Base-by-base conservation (phyloP, 2,888 invertebrate genomes). In the Chloroclystis v-ata region DNA sequence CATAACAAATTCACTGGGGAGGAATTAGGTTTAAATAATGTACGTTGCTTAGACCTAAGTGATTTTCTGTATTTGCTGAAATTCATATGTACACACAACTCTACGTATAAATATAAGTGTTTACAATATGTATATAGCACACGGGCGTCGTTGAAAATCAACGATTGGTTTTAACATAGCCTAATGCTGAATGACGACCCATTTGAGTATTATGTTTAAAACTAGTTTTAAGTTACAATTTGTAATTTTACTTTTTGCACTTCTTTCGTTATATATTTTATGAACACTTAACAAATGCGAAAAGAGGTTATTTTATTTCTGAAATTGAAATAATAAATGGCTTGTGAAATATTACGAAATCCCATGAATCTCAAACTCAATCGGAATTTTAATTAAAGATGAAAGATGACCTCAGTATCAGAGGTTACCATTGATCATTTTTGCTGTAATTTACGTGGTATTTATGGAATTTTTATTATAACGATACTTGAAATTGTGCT, bases 361-460 rank as follows among this genome's bases (percentile, higher is more conserved):
- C 47, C 37, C 45, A 52, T 56, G 43, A 54, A 58, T 58, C 50
- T 41, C 28, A 45, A 46, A 56, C 52, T 50, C 51, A 48, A 57
- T 56, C 50, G 52, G 54, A 58, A 56, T 58, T 58, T 56, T 56
- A 58, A 58, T 58, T 52, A 56, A 50, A 54, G 45, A 53, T 53
- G 51, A 54, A 54, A 49, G 49, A 54, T 54, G 56, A 49, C 43
- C 43, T 49, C 29, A 29, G 37, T 48, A 45, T 44, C 47, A 44
- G 16, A 43, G 35, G 37, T 48, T 38, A 33, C 42, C 28, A 12
- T 49, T 47, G 44, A 51, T 41, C 37, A 38, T 33, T 11, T 35
- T 25, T 32, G 45, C 43, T 47, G 43, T 38, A 26, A 12, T 45
- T 35, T 25, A 14, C 20, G 10, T 26, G 8, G 5, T 5, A 28